Evolutionary conservation across 2,797 vertebrate species (phyloP).

Genomic region (Melanotaenia boesemani): DNA sequence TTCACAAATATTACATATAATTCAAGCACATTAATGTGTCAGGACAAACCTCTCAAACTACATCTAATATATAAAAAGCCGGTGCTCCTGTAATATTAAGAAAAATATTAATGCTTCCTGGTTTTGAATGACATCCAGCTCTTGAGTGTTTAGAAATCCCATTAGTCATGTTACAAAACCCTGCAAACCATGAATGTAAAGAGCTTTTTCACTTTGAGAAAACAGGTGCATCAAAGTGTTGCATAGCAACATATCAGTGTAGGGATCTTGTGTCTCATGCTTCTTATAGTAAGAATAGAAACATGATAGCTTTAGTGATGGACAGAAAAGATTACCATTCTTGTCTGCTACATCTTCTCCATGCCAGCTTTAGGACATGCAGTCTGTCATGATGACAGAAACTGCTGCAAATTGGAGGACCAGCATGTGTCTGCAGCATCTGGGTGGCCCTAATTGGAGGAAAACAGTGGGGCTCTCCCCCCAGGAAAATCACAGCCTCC

Average conservation of each 20-base stretch:
- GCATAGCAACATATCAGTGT: constrained; percentile 58
- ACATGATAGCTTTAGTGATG: background rate
- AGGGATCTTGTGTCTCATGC: background rate
- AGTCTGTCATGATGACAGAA: constrained; percentile 20
- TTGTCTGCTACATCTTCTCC: constrained; percentile 11
- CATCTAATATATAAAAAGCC: constrained; percentile 1
- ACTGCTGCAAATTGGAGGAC: constrained; percentile 23
- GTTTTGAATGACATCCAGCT: constrained; percentile 25
- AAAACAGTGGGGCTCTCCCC: constrained; percentile 52
- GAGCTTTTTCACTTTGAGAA: constrained; percentile 25
- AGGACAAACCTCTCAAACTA: background rate
- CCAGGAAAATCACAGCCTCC: constrained; percentile 46
- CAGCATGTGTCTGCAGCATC: constrained; percentile 38
- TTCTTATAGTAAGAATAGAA: background rate
- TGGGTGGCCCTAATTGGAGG: constrained; percentile 55
- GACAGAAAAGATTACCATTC: background rate
- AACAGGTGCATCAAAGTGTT: constrained; percentile 30
- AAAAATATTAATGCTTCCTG: constrained; percentile 19
- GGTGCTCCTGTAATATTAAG: constrained; percentile 12
- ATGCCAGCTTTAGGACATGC: background rate
- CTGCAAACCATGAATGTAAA: constrained; percentile 32
- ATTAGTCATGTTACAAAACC: constrained; percentile 45
- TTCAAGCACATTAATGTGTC: background rate
- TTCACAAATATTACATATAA: background rate
- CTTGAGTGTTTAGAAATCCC: constrained; percentile 44